phyloP scores from a whole-genome alignment of 2,888 invertebrate genomes.

The Leptarthrus brevirostris region DNA sequence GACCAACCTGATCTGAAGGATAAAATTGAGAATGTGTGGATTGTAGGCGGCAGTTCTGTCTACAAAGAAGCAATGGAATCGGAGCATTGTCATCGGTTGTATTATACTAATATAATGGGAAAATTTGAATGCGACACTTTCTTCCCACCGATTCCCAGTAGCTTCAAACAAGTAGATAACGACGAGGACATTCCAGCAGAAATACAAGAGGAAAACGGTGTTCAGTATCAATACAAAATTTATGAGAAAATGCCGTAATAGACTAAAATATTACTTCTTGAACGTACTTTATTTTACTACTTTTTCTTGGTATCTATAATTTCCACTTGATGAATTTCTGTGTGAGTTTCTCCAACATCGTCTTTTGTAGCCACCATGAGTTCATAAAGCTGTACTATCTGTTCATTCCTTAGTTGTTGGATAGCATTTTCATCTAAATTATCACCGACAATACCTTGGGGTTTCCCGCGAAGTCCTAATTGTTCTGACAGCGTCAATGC shows the following conservation, averaged over 20 bases:
- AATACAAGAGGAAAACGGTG: slow-evolving; percentile 79
- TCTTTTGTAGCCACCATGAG: slow-evolving; percentile 77
- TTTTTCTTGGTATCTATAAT: slow-evolving; percentile 54
- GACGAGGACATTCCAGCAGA: slow-evolving; percentile 74
- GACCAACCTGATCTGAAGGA: slow-evolving; percentile 68
- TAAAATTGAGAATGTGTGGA: slow-evolving; percentile 84
- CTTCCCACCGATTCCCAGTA: slow-evolving; percentile 76
- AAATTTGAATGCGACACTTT: slow-evolving; percentile 88
- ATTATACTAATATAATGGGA: slow-evolving; percentile 83
- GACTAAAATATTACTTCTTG: neutral
- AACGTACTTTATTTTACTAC: slow-evolving; percentile 26
- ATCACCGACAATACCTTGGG: slow-evolving; percentile 73
- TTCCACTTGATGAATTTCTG: slow-evolving; percentile 56
- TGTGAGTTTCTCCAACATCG: slow-evolving; percentile 58
- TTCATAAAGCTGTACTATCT: slow-evolving; percentile 86
- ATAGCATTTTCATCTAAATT: slow-evolving; percentile 73
- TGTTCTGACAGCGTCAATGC: slow-evolving; percentile 80
- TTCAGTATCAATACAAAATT: slow-evolving; percentile 79
- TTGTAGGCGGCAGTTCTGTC: slow-evolving; percentile 86
- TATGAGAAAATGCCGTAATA: slow-evolving; percentile 72
- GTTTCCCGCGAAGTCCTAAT: slow-evolving; percentile 75
- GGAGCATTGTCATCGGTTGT: slow-evolving; percentile 78
- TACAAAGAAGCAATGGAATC: slow-evolving; percentile 85
- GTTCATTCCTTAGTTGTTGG: slow-evolving; percentile 82
- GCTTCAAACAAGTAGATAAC: slow-evolving; percentile 68